Evolutionary conservation across 2,797 vertebrate genomes (phyloP), one percentile per base, ranked within the genome.

Genomic region (Cyprinella venusta): DNA sequence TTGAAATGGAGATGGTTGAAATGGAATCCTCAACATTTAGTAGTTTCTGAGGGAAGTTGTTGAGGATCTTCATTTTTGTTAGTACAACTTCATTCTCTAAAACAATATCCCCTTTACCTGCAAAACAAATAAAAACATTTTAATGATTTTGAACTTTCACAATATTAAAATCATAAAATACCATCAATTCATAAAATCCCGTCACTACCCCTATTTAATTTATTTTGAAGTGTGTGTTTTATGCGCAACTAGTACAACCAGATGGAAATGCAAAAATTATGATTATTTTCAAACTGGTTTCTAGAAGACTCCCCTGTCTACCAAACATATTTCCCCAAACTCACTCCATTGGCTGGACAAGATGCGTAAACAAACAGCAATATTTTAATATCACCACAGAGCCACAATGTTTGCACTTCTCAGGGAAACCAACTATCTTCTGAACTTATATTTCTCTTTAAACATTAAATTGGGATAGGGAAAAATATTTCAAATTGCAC

Each of bases 11-110:
- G 65, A 89, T 68, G 24, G 89, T 90, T 84, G 94, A 92, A 7
- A 76, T 42, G 0, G 90, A 89, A 84, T 92, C 91, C 1, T 92
- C 92, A 5, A 52, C 61, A 38, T 42, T 86, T 13, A 86, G 81
- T 2, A 89, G 86, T 77, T 79, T 91, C 70, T 92, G 92, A 0
- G 88, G 86, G 69, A 92, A 84, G 90, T 94, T 94, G 80, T 91
- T 92, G 76, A 97, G 88, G 87, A 94, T 88, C 87, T 96, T 97
- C 92, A 97, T 93, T 86, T 97, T 96, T 16, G 96, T 97, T 84
- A 97, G 90, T 67, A 97, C 94, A 0, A 97, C 96, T 40, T 95
- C 94, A 48, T 91, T 93, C 80, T 96, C 95, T 76, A 92, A 86
- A 1, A 93, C 87, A 42, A 90, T 87, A 84, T 90, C 93, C 45